Conservation (phyloP, 2,797 vertebrate species). For the Acridotheres tristis region DNA sequence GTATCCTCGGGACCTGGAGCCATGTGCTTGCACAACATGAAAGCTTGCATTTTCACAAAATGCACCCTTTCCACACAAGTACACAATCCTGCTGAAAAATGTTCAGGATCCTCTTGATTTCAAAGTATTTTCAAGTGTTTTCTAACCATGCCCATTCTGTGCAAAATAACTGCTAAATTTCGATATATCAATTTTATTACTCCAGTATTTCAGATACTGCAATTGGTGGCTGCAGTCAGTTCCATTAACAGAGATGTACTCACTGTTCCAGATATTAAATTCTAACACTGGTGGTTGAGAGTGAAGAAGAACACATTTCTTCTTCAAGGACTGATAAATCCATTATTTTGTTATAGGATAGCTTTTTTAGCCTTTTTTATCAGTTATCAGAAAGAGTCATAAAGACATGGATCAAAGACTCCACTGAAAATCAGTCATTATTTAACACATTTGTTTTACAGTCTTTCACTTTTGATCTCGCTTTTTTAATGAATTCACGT, state of each 20-base stretch:
- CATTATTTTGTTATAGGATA: neutral
- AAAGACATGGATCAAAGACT: neutral
- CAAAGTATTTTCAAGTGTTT: neutral
- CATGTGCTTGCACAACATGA: neutral
- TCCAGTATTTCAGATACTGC: neutral
- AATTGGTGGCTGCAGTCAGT: neutral
- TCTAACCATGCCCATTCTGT: neutral
- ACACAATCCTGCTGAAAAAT: neutral
- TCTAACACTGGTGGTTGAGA: neutral
- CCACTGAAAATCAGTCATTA: neutral
- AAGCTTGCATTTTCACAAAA: neutral
- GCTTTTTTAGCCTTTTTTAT: neutral
- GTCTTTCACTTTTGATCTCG: conserved; percentile 16
- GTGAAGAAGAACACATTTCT: neutral
- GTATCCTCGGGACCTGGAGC: neutral
- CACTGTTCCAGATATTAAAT: neutral
- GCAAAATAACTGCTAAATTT: neutral
- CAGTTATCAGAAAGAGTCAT: neutral
- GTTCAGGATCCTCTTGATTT: neutral
- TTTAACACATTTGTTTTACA: conserved; percentile 5
- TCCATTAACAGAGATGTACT: neutral
- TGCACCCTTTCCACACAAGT: neutral
- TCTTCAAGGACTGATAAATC: neutral
- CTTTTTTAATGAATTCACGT: conserved; percentile 16
- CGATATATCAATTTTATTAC: neutral